Base-by-base conservation (phyloP, 92 coral and sea anemone species). In the Phenganax stokvisi region DNA sequence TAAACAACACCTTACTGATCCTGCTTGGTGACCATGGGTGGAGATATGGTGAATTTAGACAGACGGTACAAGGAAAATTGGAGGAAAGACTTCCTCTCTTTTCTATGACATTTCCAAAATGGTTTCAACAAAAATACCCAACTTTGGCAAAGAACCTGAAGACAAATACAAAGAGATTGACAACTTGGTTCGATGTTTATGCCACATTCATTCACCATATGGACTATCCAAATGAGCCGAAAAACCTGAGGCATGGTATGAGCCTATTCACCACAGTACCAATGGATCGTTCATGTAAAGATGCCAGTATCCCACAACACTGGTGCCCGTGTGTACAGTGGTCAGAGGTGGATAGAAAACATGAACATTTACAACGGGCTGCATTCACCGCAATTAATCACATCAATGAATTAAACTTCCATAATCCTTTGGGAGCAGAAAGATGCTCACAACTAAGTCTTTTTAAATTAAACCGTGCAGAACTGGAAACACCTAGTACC, bases 281-380 rank as follows among this genome's bases (percentile, higher is more conserved):
- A 10, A 44, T 52, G 63, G 85, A 92, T 65, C 97, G 97, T 77
- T 89, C 89, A 29, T 93, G 97, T 73, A 77, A 80, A 56, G 79
- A 84, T n/a, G 90, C 97, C 7, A 90, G 93, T 12, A 89, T 93
- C 6, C 91, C 93, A 10, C 88, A 88, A 37, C 97, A 93, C 80
- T 91, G 92, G 89, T 93, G 97, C 87, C 93, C 97, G 71, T 93
- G 97, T 84, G 73, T 93, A 54, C 88, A 82, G 31, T 86, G 90
- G 90, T 80, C 86, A 68, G 74, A 84, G 44, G 92, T 88, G 11
- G 89, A 88, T 85, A 79, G 81, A 8, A 51, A 83, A 54, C 90
- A 85, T 76, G 47, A 57, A 17, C 97, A 91, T 74, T 85, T 86
- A 75, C 79, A 72, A 47, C 63, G 74, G 52, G 84, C 93, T 25